A percentile compares a stretch with the other conserved stretches of the same genome.
These are phyloP conservation scores for Drosophila mauritiana DNA, from an alignment of 1,140 invertebrate genomes.

Conservation along the genomic window DNA sequence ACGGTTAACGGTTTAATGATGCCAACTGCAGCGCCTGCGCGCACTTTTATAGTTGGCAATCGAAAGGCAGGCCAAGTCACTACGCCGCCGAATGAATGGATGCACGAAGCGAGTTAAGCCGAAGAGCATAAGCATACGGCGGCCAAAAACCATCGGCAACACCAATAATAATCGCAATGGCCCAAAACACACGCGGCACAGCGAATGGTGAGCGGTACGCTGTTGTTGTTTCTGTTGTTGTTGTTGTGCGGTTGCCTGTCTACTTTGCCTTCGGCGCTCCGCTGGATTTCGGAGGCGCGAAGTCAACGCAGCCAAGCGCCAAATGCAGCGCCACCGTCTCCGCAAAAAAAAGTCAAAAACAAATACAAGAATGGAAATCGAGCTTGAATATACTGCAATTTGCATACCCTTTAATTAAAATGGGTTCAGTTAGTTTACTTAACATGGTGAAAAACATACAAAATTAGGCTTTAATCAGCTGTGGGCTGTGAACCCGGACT, in stretches of 20 bases:
- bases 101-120: conserved; percentile 53
- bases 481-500: no score
- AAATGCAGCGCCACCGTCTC: conserved; percentile 61
- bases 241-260: conserved; percentile 12
- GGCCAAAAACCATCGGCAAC: conserved; percentile 29
- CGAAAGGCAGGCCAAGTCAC: conserved; percentile 10
- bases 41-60: conserved; percentile 81
- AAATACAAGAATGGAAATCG: conserved; percentile 22
- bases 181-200: conserved; percentile 64
- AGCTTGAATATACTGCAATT: no score
- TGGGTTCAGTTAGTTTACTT: no score
- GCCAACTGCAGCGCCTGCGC: conserved; percentile 63
- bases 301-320: conserved; percentile 75
- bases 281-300: conserved; percentile 74
- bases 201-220: conserved; percentile 73
- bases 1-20: conserved; percentile 85
- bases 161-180: conserved; percentile 80
- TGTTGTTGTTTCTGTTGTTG: conserved; percentile 21
- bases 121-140: conserved; percentile 36
- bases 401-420: conserved; percentile 8
- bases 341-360: conserved; percentile 30
- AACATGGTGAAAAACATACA: no score
- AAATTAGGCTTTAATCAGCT: no score
- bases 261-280: conserved; percentile 29
- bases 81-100: conserved; percentile 49